A percentile compares a stretch with the other conserved stretches of the same genome.
These are phyloP conservation scores for Calliopum simillimum DNA, from an alignment of 2,888 invertebrate species.

Conservation along the genomic window DNA sequence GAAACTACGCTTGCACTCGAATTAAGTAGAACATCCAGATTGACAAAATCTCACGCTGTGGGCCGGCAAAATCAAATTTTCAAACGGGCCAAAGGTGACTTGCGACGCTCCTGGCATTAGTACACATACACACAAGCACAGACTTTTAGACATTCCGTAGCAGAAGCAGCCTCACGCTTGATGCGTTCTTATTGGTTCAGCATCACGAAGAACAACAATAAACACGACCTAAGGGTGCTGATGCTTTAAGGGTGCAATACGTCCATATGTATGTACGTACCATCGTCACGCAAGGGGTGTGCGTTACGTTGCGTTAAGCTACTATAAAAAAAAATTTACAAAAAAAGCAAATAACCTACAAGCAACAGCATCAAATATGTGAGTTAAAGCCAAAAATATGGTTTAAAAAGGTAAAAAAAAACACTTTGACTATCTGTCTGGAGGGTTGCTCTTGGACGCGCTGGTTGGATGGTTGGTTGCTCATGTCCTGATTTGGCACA, in stretches of 20 bases:
- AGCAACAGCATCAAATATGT: not conserved
- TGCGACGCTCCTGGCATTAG: too few species aligned
- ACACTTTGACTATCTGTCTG: constrained; percentile 7
- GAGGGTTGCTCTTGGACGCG: constrained; percentile 28
- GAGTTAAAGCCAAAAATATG: not conserved
- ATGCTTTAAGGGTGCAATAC: not conserved
- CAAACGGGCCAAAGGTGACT: too few species aligned
- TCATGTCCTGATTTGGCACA: constrained; percentile 26
- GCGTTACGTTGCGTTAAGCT: constrained; percentile 22
- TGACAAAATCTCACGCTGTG: too few species aligned
- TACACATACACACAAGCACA: not conserved
- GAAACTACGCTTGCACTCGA: too few species aligned
- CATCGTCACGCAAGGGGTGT: not conserved
- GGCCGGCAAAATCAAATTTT: too few species aligned
- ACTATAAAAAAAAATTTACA: not conserved
- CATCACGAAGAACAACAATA: not conserved
- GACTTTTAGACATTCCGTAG: not conserved
- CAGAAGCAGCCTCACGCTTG: constrained; percentile 22
- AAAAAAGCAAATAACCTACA: not conserved
- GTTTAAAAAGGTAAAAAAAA: too few species aligned
- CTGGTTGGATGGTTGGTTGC: constrained; percentile 19
- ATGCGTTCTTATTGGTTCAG: constrained; percentile 26
- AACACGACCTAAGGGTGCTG: not conserved
- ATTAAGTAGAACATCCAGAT: too few species aligned
- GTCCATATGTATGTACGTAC: not conserved